Evolutionary conservation across 2,113 vertebrate species (phyloP).

Genomic region (Callospermophilus lateralis): DNA sequence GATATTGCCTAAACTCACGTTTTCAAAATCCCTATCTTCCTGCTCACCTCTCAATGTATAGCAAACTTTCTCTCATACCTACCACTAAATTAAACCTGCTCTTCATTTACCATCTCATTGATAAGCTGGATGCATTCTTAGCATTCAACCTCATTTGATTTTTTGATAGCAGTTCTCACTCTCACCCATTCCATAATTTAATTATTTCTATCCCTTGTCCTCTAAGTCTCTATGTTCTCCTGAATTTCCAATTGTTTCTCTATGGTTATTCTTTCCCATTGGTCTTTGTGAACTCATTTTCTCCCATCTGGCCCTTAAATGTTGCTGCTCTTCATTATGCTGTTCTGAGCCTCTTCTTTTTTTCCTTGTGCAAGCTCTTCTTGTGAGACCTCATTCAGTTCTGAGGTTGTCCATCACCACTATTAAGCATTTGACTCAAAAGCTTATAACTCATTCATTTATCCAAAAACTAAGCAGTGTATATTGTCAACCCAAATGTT

Average conservation of each 20-base stretch:
- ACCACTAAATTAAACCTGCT: not conserved
- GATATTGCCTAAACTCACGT: not conserved
- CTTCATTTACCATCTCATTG: slow-evolving; percentile 14
- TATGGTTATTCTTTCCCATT: not conserved
- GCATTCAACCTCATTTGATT: not conserved
- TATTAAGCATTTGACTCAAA: not conserved
- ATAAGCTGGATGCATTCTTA: not conserved
- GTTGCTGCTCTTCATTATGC: not conserved
- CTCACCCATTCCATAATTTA: not conserved
- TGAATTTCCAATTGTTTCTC: not conserved
- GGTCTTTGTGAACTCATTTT: not conserved
- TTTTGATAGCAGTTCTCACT: not conserved
- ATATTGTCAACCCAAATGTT: not conserved
- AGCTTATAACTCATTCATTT: not conserved
- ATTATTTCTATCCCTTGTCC: not conserved
- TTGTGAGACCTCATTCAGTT: not conserved
- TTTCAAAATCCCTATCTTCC: not conserved
- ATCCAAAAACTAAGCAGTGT: not conserved
- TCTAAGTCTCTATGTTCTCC: slow-evolving; percentile 27
- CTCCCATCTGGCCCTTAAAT: not conserved
- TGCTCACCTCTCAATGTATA: not conserved
- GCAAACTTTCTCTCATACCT: not conserved
- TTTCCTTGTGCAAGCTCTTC: not conserved
- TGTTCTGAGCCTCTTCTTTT: not conserved
- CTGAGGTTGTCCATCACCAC: not conserved